phyloP scores from a whole-genome alignment of 1,140 invertebrate species.

The Tigriopus japonicus region DNA sequence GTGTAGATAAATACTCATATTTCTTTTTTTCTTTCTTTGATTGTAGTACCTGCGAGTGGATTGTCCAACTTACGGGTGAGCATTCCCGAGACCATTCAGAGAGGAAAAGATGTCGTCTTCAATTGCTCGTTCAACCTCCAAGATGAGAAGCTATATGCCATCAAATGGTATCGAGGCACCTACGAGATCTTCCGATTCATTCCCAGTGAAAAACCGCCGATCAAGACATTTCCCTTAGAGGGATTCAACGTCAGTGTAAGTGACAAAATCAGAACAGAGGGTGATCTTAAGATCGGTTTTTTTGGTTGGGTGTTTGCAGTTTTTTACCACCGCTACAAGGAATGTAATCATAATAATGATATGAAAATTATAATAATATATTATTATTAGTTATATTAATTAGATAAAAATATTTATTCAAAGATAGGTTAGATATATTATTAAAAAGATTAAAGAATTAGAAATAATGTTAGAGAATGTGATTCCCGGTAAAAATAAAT shows the following conservation, averaged over 20 bases:
- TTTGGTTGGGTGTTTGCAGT: too few species aligned
- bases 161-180: conserved; percentile 60
- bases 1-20: neutral
- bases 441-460: too few species aligned
- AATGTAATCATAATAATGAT: too few species aligned
- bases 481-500: too few species aligned
- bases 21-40: neutral
- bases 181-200: conserved; percentile 55
- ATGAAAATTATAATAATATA: too few species aligned
- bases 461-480: too few species aligned
- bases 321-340: too few species aligned
- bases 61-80: neutral
- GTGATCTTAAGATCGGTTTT: too few species aligned
- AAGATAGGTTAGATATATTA: too few species aligned
- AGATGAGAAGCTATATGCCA: conserved; percentile 49
- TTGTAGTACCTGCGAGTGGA: conserved; percentile 11
- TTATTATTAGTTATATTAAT: too few species aligned
- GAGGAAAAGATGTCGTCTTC: neutral
- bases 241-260: conserved; percentile 53
- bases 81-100: conserved; percentile 4
- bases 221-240: conserved; percentile 38
- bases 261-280: conserved; percentile 23
- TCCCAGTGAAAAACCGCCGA: conserved; percentile 41
- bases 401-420: too few species aligned
- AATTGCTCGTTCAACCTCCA: conserved; percentile 53